These are phyloP conservation scores for Pteropus rufus DNA, from an alignment of 2,797 vertebrate species.

Conservation along the genomic window DNA sequence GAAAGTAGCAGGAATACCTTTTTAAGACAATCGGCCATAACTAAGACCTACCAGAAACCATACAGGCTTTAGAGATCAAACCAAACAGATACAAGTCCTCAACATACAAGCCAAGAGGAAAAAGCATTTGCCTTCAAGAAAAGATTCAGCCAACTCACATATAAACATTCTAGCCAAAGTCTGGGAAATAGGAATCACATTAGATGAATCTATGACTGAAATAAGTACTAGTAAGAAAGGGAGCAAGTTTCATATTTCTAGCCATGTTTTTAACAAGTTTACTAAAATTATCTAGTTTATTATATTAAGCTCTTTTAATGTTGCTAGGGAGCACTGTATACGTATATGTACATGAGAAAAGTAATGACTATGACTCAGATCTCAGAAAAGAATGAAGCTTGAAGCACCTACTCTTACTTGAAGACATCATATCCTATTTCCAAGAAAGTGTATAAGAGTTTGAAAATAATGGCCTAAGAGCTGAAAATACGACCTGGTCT, in stretches of 20 bases:
- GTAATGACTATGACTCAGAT: background rate
- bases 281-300: background rate
- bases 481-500: background rate
- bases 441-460: background rate
- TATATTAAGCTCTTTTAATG: background rate
- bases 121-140: background rate
- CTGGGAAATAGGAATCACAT: background rate
- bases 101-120: background rate
- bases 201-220: background rate
- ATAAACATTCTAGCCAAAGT: background rate
- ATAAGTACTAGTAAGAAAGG: background rate
- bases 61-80: background rate
- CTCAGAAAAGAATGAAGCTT: background rate
- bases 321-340: background rate
- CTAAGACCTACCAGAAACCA: background rate
- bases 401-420: background rate
- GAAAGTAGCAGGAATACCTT: background rate
- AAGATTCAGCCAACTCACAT: background rate
- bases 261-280: background rate
- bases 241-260: background rate
- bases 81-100: background rate
- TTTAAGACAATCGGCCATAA: background rate
- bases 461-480: background rate
- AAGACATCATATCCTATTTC: background rate
- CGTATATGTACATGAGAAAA: background rate